These are phyloP conservation scores for Drosophila infuscata DNA, from an alignment of 2,888 invertebrate species.

Conservation along the genomic window DNA sequence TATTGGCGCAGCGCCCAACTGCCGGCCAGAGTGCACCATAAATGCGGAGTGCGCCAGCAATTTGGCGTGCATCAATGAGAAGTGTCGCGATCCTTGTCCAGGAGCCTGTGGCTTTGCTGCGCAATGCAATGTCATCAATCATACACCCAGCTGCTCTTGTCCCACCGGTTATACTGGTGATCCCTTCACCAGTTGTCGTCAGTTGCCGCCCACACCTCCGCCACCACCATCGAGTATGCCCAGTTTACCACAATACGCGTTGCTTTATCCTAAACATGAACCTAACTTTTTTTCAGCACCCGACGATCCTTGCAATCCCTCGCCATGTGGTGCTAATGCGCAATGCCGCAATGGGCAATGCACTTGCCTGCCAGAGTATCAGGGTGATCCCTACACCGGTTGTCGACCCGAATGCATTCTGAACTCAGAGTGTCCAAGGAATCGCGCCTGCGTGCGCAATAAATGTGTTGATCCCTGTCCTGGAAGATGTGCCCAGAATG, in stretches of 20 bases:
- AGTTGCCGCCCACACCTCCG: constrained; percentile 86
- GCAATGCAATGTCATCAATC: constrained; percentile 90
- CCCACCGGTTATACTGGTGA: constrained; percentile 90
- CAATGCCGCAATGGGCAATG: constrained; percentile 90
- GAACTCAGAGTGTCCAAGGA: constrained; percentile 91
- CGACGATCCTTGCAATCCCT: constrained; percentile 89
- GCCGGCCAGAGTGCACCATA: constrained; percentile 91
- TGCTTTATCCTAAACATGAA: constrained; percentile 17
- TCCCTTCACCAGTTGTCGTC: constrained; percentile 90
- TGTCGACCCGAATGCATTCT: constrained; percentile 93
- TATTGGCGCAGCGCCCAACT: constrained; percentile 91
- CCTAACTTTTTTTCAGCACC: constrained; percentile 58
- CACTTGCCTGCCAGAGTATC: constrained; percentile 90
- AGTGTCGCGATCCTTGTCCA: constrained; percentile 91
- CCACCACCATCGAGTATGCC: constrained; percentile 67
- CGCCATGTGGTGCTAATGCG: constrained; percentile 92
- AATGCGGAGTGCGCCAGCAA: constrained; percentile 91
- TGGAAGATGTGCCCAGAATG: constrained; percentile 92
- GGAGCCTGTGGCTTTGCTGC: constrained; percentile 91
- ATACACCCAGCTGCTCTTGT: constrained; percentile 92
- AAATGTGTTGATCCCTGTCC: constrained; percentile 94
- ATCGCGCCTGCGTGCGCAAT: constrained; percentile 91
- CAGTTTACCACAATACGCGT: background rate
- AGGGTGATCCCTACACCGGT: constrained; percentile 91
- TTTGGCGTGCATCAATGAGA: constrained; percentile 90